phyloP scores from a whole-genome alignment of 2,888 invertebrate genomes.

The Onthophagus sagittarius region DNA sequence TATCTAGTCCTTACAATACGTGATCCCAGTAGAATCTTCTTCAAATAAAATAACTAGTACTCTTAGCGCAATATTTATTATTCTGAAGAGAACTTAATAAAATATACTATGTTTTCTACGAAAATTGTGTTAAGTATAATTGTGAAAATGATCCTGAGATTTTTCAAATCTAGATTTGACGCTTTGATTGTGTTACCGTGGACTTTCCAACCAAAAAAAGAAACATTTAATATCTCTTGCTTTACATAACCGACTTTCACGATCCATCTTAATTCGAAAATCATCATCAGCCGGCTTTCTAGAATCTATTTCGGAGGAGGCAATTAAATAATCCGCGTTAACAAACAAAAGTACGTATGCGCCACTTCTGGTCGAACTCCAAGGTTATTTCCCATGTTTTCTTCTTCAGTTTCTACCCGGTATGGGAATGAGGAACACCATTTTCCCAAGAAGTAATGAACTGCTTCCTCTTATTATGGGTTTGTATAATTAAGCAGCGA shows the following conservation, averaged over 20 bases:
- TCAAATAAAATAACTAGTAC: too few relatives aligned
- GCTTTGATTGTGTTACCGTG: background rate
- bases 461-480: conserved; percentile 6
- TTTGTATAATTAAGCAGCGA: conserved; percentile 1
- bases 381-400: conserved; percentile 2
- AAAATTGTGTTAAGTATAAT: too few relatives aligned
- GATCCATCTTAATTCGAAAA: background rate
- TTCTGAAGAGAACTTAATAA: too few relatives aligned
- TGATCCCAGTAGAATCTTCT: too few relatives aligned
- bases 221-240: background rate
- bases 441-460: background rate
- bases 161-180: too few relatives aligned
- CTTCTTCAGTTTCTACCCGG: background rate
- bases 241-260: background rate
- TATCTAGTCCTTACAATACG: too few relatives aligned
- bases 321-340: background rate
- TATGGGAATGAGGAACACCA: conserved; percentile 8
- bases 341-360: background rate
- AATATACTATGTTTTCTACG: too few relatives aligned
- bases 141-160: too few relatives aligned
- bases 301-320: background rate
- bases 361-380: background rate
- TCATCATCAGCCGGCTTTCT: background rate
- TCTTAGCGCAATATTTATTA: too few relatives aligned
- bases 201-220: background rate